These are phyloP conservation scores for Euspilapteryx auroguttella DNA, from an alignment of 2,888 invertebrate genomes.

Conservation along the genomic window DNA sequence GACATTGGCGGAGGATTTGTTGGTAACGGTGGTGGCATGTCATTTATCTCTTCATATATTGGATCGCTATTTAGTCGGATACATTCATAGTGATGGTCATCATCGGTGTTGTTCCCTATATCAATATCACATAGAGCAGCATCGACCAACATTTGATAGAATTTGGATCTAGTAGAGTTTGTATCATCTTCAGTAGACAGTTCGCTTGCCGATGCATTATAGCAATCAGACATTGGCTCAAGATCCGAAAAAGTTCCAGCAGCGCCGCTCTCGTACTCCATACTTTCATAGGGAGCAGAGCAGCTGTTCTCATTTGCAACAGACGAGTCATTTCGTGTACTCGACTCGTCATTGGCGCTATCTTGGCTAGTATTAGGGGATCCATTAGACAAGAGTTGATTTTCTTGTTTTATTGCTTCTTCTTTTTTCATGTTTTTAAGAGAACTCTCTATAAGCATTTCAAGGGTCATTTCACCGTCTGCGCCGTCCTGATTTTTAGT, in stretches of 20 bases:
- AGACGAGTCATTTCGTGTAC: constrained; percentile 18
- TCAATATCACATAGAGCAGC: constrained; percentile 71
- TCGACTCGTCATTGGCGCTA: constrained; percentile 15
- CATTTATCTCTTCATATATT: constrained; percentile 76
- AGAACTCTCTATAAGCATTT: constrained; percentile 54
- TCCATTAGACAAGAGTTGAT: too few relatives aligned
- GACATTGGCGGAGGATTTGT: constrained; percentile 74
- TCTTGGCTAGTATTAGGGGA: too few relatives aligned
- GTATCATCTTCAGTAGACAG: constrained; percentile 67
- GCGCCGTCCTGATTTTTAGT: constrained; percentile 44
- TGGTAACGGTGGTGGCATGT: constrained; percentile 78
- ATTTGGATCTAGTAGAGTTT: constrained; percentile 67
- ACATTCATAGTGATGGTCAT: constrained; percentile 74
- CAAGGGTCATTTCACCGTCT: constrained; percentile 42
- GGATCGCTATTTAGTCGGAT: constrained; percentile 70
- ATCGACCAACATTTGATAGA: constrained; percentile 74
- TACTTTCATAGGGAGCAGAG: constrained; percentile 75
- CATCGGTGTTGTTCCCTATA: constrained; percentile 61
- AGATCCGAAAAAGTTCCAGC: constrained; percentile 53
- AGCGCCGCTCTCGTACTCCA: constrained; percentile 68
- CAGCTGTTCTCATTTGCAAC: constrained; percentile 56
- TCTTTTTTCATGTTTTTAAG: constrained; percentile 42
- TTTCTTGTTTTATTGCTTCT: constrained; percentile 5
- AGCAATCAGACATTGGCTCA: constrained; percentile 69
- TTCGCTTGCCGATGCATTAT: constrained; percentile 70